These are phyloP conservation scores for Criorhina ranunculi DNA, from an alignment of 2,888 invertebrate genomes.

Conservation along the genomic window DNA sequence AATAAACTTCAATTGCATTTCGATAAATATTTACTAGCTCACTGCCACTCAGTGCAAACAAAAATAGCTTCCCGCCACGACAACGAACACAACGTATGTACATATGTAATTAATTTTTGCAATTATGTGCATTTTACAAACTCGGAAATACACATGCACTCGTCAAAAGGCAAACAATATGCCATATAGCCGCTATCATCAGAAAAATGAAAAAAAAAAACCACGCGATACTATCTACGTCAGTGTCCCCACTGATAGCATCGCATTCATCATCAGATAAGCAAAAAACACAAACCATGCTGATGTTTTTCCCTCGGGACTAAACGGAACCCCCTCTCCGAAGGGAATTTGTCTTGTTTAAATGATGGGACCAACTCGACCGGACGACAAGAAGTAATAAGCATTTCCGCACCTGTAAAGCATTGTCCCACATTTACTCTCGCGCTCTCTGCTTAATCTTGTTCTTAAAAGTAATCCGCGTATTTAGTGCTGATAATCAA, in stretches of 20 bases:
- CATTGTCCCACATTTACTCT: conserved; percentile 42
- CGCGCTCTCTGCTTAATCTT: conserved; percentile 46
- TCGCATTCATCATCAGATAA: conserved; percentile 66
- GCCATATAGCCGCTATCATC: conserved; percentile 14
- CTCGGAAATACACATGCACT: background rate
- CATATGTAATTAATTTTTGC: too few species aligned
- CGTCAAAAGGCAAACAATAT: background rate
- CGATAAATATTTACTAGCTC: too few species aligned
- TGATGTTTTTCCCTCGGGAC: background rate
- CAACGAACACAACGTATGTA: too few species aligned
- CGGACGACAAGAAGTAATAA: conserved; percentile 34
- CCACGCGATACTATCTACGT: conserved; percentile 13
- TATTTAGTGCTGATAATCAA: conserved; percentile 75
- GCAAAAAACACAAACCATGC: conserved; percentile 9
- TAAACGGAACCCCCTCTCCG: conserved; percentile 8
- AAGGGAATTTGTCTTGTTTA: conserved; percentile 55
- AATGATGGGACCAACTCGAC: conserved; percentile 2
- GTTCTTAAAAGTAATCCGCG: conserved; percentile 70
- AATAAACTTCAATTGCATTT: too few species aligned
- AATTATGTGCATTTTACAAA: too few species aligned
- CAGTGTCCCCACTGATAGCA: conserved; percentile 58
- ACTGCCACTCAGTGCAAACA: too few species aligned
- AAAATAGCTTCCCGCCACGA: too few species aligned
- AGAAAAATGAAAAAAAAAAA: too few species aligned
- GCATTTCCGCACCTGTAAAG: conserved; percentile 49